Base-by-base conservation (phyloP, 2,113 vertebrate species). In the Nothoprocta pentlandii region DNA sequence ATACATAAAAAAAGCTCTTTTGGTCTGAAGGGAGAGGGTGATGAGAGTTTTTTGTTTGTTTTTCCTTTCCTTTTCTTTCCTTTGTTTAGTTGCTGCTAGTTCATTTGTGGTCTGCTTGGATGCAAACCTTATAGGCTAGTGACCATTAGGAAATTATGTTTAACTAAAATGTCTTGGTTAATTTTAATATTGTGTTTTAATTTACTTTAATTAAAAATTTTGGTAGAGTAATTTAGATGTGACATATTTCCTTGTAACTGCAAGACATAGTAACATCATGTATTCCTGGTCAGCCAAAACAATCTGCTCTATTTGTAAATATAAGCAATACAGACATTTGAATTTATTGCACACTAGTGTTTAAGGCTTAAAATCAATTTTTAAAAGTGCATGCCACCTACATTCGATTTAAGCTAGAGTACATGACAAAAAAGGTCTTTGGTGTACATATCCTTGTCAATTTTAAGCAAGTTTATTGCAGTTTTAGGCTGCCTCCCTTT, bases 321-420 rank as follows among this genome's bases (percentile, higher is more conserved):
- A 84, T 89, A 97, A 96, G 90, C 58, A 95, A 87, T 92, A 93
- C 56, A 4, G 82, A 91, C 89, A 93, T 97, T 96, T 95, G 78
- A 78, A 76, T 94, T 90, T 81, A 89, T 85, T 91, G 87, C 75
- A 84, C 66, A 36, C 68, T 88, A 79, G 26, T 42, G 79, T 70
- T 41, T 80, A 85, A 47, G 81, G 30, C 85, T 91, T 94, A 86
- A 95, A 95, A 95, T 53, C 69, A 75, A 62, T 56, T 81, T 95
- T 94, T 76, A 44, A 49, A 84, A 86, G 66, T 75, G n/a, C n/a
- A 46, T 66, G 86, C 77, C 77, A 95, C 19, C 66, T 88, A 39
- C 64, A 54, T 76, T 88, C 95, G 66, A 90, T 93, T 81, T 92
- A 63, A 94, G 49, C 34, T 44, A 83, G 20, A 84, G 5, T 51